Base-by-base conservation (phyloP, 2,888 invertebrate species). In the Ectobius pallidus region DNA sequence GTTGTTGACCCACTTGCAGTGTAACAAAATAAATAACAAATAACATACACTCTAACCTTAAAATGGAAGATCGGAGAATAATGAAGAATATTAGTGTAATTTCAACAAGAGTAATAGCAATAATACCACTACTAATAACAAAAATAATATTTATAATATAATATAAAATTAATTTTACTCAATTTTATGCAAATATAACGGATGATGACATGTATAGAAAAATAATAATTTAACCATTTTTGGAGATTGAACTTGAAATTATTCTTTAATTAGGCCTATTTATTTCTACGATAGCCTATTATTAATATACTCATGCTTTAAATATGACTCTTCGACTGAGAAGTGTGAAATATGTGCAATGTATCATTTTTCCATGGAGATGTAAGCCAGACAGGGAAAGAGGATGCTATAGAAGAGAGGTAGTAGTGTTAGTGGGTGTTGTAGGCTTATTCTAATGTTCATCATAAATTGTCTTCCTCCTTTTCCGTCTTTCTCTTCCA, bases 401-500 rank as follows among this genome's bases (percentile, higher is more conserved):
- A 62, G n/a, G 22, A 39, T 25, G 42, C 22, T 39, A 34, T 34
- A 63, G 42, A 63, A 25, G 22, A 52, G n/a, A 52, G 52, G 25
- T 52, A 52, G 52, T 52, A 52, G 16, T 52, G 52, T 58, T 32
- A 30, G 30, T 58, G 25, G 55, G 25, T 55, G 25, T 25, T 55
- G 58, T 30, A 58, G 65, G 65, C 30, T 65, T 44, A 65, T 65
- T 46, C 44, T 46, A 44, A 65, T 44, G 65, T 65, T 65, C 65
- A 65, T 65, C 65, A 46, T 65, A 65, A 44, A 65, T 65, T 65
- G 65, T 65, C 65, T 65, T 42, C 30, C 65, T 27, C 9, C 58
- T 58, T 58, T 58, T 58, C 58, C 30, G 11, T 65, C 44, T 44
- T 39, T 63, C 63, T 63, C 39, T 63, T 52, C 52, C 52, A 52